Base-by-base conservation (phyloP, 2,797 vertebrate genomes). In the Odontamblyopus rebecca region DNA sequence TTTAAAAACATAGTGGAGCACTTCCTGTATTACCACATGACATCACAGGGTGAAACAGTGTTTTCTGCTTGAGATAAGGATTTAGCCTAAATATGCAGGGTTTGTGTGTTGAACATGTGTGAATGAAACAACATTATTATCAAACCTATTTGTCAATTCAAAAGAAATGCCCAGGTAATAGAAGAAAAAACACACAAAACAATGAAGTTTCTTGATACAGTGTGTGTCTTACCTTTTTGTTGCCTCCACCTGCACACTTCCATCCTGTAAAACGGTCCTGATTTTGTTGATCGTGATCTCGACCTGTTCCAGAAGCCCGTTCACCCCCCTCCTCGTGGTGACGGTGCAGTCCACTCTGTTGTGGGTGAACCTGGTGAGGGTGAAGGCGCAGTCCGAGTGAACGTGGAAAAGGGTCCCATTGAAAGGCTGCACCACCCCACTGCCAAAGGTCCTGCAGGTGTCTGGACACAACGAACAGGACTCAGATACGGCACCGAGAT, bases 231-330 rank as follows among this genome's bases (percentile, higher is more conserved):
- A 96, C 94, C 88, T 93, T 82, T 85, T 74, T 27, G 61, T 75
- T 26, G 57, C 76, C 64, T 95, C 92, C 76, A 96, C 90, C 35
- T 15, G 57, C 65, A 95, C 66, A 16, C 2, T 71, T 56, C 88
- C 87, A 2, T 84, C 77, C 57, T 64, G 69, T 68, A 95, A 30
- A 27, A 91, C 76, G 2, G 94, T 90, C 12, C 32, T 84, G 74
- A 93, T 74, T 76, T 82, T 91, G 85, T 95, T 95, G n/a, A 95
- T 80, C 8, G 79, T 69, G 66, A 95, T 88, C 69, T 90, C 83
- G 0, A 94, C 86, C 18, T 77, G 82, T 53, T 72, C 80, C 79
- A 95, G 81, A 3, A 92, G 75, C 16, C 86, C 92, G 0, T 63
- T 71, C 2, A 63, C n/a, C 0, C 75, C 86, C 15, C 93, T 87